Evolutionary conservation across 2,113 vertebrate genomes (phyloP), one percentile per base, ranked within the genome.

Genomic region (Leucoraja erinaceus): DNA sequence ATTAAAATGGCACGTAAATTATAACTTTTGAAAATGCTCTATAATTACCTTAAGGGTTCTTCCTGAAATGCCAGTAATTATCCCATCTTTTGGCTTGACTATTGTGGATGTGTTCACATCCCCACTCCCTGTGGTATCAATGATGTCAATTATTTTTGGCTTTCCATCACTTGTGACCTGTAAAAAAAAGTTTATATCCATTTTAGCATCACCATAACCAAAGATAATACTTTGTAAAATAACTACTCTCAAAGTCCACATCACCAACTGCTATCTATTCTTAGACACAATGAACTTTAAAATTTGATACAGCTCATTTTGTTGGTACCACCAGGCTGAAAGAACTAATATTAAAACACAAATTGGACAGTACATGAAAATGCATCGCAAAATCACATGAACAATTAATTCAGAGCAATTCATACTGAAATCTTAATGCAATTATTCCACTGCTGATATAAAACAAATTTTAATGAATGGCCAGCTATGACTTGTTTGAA

Each of bases 71-170:
- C 98, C 98, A 0, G 93, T 16, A 93, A 99, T 95, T 94, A 96
- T 96, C 18, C 97, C 98, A 54, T 98, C 98, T 95, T 99, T 99
- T 38, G 97, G 96, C 93, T 99, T 98, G 63, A 94, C 96, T 94
- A 98, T 90, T 0, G 97, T 98, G 81, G 95, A 96, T 38, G 98
- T 99, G 94, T 98, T 98, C 94, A 99, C 98, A 93, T 99, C 99
- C 5, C 99, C 99, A 93, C 99, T 99, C 94, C 99, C 99, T 6
- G 99, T 99, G 0, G 98, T 99, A 93, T 99, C 99, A 33, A 99
- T 98, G 94, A 99, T 99, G 94, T 99, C 98, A 93, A 99, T 93
- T 93, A 99, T 98, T 96, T 99, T 99, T 70, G 99, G 98, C 94
- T 98, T 99, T 61, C 98, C 98, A 93, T 99, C 98, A 70, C 98